Evolutionary conservation across 2,113 vertebrate species (phyloP).

Genomic region (Seriola aureovittata): DNA sequence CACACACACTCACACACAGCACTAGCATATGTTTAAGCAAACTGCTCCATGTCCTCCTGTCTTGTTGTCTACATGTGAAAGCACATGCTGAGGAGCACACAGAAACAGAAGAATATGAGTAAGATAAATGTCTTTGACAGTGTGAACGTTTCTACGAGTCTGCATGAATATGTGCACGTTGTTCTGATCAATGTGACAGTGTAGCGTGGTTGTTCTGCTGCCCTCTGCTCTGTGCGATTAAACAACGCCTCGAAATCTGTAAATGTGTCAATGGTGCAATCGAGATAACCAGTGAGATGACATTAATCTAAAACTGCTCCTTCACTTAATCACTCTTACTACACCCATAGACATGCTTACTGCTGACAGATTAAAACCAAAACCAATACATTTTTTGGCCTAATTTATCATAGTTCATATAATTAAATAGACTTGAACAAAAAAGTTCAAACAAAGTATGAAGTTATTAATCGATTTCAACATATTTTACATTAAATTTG

Average conservation of each 20-base stretch:
- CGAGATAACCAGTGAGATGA: constrained; percentile 31
- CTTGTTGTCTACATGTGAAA: not conserved
- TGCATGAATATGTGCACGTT: constrained; percentile 15
- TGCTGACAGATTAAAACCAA: constrained; percentile 31
- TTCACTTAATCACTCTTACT: constrained; percentile 31
- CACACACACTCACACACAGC: not conserved
- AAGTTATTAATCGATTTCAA: too few relatives aligned
- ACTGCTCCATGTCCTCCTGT: constrained; percentile 13
- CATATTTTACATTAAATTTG: too few relatives aligned
- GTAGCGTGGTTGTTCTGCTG: constrained; percentile 5
- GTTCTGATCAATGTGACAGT: constrained; percentile 13
- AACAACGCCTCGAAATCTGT: constrained; percentile 12
- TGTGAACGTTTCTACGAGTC: constrained; percentile 2
- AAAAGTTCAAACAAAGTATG: too few relatives aligned
- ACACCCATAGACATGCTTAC: not conserved
- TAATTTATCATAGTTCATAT: too few relatives aligned
- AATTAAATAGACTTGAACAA: too few relatives aligned
- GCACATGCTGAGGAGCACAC: constrained; percentile 5
- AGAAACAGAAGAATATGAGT: not conserved
- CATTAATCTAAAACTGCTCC: constrained; percentile 33
- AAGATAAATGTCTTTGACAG: not conserved
- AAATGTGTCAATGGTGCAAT: constrained; percentile 1
- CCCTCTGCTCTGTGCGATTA: constrained; percentile 29
- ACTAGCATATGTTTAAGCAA: constrained; percentile 25
- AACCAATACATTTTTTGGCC: not conserved